Base-by-base conservation (phyloP, 2,113 vertebrate genomes). In the Aptenodytes patagonicus region DNA sequence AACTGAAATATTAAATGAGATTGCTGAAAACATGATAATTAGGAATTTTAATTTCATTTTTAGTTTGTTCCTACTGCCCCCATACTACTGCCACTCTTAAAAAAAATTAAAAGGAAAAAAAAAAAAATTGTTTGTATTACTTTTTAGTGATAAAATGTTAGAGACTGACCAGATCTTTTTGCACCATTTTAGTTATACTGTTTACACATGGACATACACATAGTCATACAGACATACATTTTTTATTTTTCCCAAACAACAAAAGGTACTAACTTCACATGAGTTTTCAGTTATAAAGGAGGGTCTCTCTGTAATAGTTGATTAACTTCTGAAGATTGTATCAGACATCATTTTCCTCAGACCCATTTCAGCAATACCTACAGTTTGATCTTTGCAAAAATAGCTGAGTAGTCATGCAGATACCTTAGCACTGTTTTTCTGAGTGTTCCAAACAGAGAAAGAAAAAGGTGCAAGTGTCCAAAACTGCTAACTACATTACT, bases 41-140 rank as follows among this genome's bases (percentile, higher is more conserved):
- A 25, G 5, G 29, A 61, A 29, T 57, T 31, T 52, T 20, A 31
- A 6, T 62, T 32, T 7, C 0, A 42, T 28, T 89, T 72, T 54
- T 57, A 20, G 1, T 29, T 72, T 82, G 6, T 55, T 94, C 24
- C 22, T 72, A 29, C 24, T 73, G 7, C 11, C 11, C 11, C 5
- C 5, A 36, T 83, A 46, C 3, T 62, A 58, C 16, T 65, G 6
- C 11, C 19, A 29, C 8, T 14, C 14, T 61, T 6, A 38, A 69
- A 82, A 44, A 62, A 21, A 47, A 21, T 4, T 0, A 17, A 38
- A 29, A 14, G 21, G 13, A 2, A 18, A 13, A 28, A 28, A 2
- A n/a, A 69, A 51, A 13, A 61, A 62, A 17, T 13, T 6, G 2
- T 26, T 17, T 58, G 21, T 31, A 21, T 87, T 84, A 38, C 14